A percentile compares a stretch with the other conserved stretches of the same genome.
These are phyloP conservation scores for Leistus spinibarbis DNA, from an alignment of 2,888 invertebrate species.

Conservation along the genomic window DNA sequence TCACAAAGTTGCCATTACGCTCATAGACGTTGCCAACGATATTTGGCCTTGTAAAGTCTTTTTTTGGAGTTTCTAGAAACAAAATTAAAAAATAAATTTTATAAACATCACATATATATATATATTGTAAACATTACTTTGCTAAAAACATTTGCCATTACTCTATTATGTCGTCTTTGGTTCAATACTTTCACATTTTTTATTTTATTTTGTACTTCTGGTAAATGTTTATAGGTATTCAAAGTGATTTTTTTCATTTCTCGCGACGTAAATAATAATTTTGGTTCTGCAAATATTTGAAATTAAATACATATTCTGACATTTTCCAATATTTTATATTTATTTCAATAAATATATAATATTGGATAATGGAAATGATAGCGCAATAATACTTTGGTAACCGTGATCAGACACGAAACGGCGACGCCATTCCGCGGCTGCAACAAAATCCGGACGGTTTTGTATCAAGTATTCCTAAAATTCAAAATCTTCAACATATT, in stretches of 20 bases:
- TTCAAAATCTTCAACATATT: too few species aligned
- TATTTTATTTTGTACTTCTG: slow-evolving; percentile 71
- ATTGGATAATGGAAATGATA: too few species aligned
- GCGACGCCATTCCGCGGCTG: slow-evolving; percentile 57
- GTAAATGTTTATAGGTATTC: slow-evolving; percentile 70
- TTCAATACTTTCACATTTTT: slow-evolving; percentile 65
- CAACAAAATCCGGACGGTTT: slow-evolving; percentile 74
- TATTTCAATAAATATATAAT: too few species aligned
- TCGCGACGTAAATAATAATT: slow-evolving; percentile 60
- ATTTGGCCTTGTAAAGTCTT: slow-evolving; percentile 69
- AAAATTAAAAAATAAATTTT: slow-evolving; percentile 42
- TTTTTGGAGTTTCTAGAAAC: slow-evolving; percentile 70
- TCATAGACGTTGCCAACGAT: slow-evolving; percentile 68
- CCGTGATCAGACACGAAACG: slow-evolving; percentile 3
- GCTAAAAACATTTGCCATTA: slow-evolving; percentile 78
- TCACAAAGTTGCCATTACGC: slow-evolving; percentile 56
- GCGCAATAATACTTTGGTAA: slow-evolving; percentile 9
- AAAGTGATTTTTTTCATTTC: slow-evolving; percentile 67
- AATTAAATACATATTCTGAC: too few species aligned
- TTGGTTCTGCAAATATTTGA: slow-evolving; percentile 57
- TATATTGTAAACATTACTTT: slow-evolving; percentile 60
- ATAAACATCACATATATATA: background rate
- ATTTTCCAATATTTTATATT: too few species aligned
- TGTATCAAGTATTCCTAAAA: slow-evolving; percentile 72
- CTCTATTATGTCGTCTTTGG: slow-evolving; percentile 68